Conservation (phyloP, 2,113 vertebrate species). For the Dolichotis patagonum region DNA sequence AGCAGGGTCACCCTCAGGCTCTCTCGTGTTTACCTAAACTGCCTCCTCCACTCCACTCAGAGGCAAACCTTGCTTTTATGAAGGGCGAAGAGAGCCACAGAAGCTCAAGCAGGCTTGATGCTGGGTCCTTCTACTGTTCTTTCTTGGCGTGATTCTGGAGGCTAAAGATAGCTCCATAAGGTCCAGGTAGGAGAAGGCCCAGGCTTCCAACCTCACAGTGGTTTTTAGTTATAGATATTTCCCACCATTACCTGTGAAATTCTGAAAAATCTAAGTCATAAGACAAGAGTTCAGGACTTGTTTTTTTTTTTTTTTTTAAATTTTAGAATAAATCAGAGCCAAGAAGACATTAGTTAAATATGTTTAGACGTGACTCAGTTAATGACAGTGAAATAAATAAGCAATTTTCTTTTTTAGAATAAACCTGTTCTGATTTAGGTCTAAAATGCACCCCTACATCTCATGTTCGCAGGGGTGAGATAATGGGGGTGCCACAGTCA, state of each 20-base stretch:
- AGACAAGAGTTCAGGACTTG: background rate
- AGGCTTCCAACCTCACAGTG: background rate
- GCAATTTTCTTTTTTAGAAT: background rate
- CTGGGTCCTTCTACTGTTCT: background rate
- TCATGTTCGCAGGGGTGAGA: background rate
- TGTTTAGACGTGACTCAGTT: background rate
- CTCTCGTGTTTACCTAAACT: background rate
- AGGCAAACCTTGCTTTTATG: background rate
- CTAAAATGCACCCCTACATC: background rate
- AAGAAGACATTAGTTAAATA: slow-evolving; percentile 1
- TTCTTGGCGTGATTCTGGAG: background rate
- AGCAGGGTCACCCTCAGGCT: background rate
- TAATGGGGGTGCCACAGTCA: background rate
- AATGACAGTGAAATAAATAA: background rate
- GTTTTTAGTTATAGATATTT: background rate
- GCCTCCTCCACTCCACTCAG: background rate
- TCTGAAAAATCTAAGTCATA: background rate
- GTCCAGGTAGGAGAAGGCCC: background rate
- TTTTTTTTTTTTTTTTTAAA: background rate
- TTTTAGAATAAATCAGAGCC: background rate
- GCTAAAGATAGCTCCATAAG: background rate
- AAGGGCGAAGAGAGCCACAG: background rate
- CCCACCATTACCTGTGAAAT: background rate
- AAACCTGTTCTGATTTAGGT: background rate
- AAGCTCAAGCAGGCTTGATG: background rate